These are phyloP conservation scores for Rhinichthys osculus DNA, from an alignment of 2,797 vertebrate species.

Conservation along the genomic window DNA sequence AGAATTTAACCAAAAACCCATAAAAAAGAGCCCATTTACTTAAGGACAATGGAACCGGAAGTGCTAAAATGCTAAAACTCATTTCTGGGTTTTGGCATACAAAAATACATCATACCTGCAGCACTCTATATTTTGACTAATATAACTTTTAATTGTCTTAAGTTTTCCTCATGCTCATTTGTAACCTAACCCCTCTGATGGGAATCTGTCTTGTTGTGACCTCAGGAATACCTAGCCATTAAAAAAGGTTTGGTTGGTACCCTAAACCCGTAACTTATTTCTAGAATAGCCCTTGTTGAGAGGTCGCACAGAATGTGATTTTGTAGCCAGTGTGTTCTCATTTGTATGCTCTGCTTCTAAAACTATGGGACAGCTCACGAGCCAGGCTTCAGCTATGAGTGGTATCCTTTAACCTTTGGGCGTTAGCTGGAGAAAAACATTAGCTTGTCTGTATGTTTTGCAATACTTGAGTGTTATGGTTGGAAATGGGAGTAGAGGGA, in stretches of 20 bases:
- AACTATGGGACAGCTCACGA: conserved; percentile 72
- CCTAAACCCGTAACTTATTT: conserved; percentile 51
- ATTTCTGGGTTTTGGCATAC: no score
- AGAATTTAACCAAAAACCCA: no score
- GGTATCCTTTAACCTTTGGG: conserved; percentile 73
- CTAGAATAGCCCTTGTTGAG: conserved; percentile 59
- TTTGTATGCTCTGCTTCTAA: conserved; percentile 78
- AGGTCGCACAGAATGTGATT: conserved; percentile 63
- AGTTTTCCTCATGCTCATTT: not conserved
- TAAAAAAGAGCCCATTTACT: no score
- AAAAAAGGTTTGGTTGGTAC: conserved; percentile 55
- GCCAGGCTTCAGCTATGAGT: conserved; percentile 72
- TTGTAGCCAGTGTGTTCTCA: conserved; percentile 49
- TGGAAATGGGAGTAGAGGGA: conserved; percentile 11
- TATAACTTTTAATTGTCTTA: no score
- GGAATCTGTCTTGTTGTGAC: not conserved
- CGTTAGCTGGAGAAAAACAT: conserved; percentile 36
- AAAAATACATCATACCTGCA: no score
- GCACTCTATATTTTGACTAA: no score
- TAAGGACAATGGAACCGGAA: no score
- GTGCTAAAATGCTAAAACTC: no score
- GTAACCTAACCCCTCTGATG: not conserved
- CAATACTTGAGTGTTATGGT: conserved; percentile 7
- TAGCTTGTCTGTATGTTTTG: conserved; percentile 20
- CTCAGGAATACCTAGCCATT: conserved; percentile 43